These are phyloP conservation scores for Diadema setosum DNA, from an alignment of 35 echinoderm and acorn worm genomes.

Conservation along the genomic window DNA sequence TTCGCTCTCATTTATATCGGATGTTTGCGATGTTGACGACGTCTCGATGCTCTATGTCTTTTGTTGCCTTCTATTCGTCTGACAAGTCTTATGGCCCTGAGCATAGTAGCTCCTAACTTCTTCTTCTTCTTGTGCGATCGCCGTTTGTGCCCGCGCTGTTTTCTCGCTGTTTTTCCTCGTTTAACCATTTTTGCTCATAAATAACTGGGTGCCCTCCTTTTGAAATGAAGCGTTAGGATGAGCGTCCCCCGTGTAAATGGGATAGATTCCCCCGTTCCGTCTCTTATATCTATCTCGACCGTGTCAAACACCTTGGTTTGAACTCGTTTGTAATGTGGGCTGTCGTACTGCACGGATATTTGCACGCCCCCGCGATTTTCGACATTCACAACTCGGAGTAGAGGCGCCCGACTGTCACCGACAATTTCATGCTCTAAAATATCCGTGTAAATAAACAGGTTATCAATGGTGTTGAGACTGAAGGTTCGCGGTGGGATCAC, in stretches of 20 bases:
- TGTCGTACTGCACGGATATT: background rate
- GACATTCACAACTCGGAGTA: conserved; percentile 33
- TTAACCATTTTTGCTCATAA: no score
- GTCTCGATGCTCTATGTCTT: no score
- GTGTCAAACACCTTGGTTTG: conserved; percentile 10
- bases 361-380: background rate
- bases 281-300: conserved; percentile 63
- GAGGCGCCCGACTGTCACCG: conserved; percentile 23
- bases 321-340: conserved; percentile 23
- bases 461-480: background rate
- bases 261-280: background rate
- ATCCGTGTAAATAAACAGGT: conserved; percentile 4
- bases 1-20: no score
- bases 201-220: background rate
- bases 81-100: no score
- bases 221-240: conserved; percentile 43
- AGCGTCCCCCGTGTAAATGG: conserved; percentile 51
- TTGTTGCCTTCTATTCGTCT: no score
- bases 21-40: no score
- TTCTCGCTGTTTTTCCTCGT: no score
- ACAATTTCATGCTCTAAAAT: conserved; percentile 18
- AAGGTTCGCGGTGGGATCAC: background rate
- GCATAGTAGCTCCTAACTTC: no score
- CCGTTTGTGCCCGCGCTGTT: no score
- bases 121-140: no score